These are phyloP conservation scores for Macrotis lagotis DNA, from an alignment of 2,113 vertebrate species.

Conservation along the genomic window DNA sequence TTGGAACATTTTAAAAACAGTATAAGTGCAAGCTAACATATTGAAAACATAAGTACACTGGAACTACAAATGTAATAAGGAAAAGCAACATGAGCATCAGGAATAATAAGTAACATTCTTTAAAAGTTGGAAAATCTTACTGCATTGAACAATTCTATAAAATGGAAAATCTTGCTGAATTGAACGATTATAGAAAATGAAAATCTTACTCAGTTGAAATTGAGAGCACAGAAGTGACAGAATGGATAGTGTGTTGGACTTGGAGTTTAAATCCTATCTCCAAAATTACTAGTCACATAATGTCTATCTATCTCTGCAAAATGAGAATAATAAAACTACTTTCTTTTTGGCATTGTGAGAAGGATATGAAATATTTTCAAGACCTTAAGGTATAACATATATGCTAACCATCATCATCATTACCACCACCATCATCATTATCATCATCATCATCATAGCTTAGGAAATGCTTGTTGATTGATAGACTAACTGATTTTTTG, in stretches of 20 bases:
- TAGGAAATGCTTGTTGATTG: background rate
- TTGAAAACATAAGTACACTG: background rate
- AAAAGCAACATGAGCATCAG: background rate
- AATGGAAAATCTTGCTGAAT: background rate
- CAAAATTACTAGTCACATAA: background rate
- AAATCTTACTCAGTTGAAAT: background rate
- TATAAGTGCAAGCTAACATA: slow-evolving; percentile 26
- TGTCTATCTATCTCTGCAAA: background rate
- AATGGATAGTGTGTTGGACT: background rate
- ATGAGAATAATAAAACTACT: background rate
- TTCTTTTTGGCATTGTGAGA: background rate
- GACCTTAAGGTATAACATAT: background rate
- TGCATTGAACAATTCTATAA: background rate
- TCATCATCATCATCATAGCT: background rate
- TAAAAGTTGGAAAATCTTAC: background rate
- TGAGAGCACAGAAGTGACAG: background rate
- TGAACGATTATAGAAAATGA: background rate
- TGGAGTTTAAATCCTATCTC: background rate
- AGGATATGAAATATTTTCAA: background rate
- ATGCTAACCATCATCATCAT: background rate
- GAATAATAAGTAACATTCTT: background rate
- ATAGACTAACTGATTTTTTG: background rate
- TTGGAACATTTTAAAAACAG: background rate
- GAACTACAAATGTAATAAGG: background rate
- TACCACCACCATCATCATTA: no score